Conservation (phyloP, 2,113 vertebrate species). For the Agapornis roseicollis region DNA sequence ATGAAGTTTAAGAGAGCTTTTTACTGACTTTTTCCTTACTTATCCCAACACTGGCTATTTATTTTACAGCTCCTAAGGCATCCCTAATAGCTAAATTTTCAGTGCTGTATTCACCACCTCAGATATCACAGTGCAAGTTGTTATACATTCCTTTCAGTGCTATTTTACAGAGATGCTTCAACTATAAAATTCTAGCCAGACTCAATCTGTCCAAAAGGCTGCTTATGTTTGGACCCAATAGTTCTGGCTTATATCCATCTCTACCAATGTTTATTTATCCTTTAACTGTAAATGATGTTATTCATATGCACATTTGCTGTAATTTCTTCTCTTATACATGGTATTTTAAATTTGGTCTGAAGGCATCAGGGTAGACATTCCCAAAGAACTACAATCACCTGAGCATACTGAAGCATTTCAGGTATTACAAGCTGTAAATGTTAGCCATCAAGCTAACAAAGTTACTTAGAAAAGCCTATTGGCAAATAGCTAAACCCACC, state of each 20-base stretch:
- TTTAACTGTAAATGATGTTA: neutral
- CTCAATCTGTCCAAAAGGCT: neutral
- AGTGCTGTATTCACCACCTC: neutral
- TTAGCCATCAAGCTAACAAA: neutral
- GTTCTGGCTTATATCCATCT: constrained; percentile 19
- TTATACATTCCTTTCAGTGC: neutral
- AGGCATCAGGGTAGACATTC: neutral
- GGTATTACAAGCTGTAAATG: neutral
- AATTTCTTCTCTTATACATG: neutral
- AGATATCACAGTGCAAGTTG: neutral
- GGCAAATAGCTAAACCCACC: neutral
- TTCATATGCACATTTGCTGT: neutral
- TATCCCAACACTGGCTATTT: neutral
- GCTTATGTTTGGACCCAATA: neutral
- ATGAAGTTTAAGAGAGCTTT: neutral
- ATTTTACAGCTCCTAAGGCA: neutral
- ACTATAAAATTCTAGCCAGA: constrained; percentile 31
- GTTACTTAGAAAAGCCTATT: neutral
- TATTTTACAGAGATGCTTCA: constrained; percentile 17
- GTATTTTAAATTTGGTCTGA: neutral
- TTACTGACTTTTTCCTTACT: neutral
- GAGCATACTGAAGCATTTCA: neutral
- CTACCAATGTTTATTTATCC: constrained; percentile 9
- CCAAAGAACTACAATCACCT: neutral
- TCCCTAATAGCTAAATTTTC: neutral